Percentiles rank a stretch among this genome's conserved stretches.
phyloP scores from a whole-genome alignment of 2,888 invertebrate genomes.

The Anagyrus pseudococci region DNA sequence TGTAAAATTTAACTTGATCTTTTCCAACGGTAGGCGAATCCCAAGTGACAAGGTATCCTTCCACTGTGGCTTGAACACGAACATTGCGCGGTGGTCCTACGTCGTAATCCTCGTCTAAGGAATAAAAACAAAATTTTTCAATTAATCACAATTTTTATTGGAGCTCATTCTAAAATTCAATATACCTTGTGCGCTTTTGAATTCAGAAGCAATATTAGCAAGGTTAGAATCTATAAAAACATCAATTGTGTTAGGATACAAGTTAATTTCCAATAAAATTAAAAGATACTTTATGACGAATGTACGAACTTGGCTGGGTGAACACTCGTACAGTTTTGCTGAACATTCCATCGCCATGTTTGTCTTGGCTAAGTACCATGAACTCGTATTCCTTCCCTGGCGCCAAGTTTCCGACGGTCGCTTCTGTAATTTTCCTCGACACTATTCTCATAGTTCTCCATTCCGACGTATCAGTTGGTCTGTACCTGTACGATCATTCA shows the following conservation, averaged over 20 bases:
- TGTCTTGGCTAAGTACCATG: constrained; percentile 88
- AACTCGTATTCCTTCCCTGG: constrained; percentile 87
- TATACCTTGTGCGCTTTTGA: constrained; percentile 49
- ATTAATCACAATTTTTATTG: not conserved
- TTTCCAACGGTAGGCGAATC: constrained; percentile 69
- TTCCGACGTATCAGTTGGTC: constrained; percentile 75
- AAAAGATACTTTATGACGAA: not conserved
- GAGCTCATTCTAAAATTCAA: not conserved
- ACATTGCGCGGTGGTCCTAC: constrained; percentile 74
- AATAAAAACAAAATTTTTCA: not conserved
- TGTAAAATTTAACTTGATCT: constrained; percentile 68
- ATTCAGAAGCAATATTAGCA: constrained; percentile 54
- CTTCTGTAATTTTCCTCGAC: constrained; percentile 75
- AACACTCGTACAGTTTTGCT: constrained; percentile 81
- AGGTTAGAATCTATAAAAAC: constrained; percentile 45
- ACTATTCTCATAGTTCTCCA: constrained; percentile 85
- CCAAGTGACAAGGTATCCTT: constrained; percentile 82
- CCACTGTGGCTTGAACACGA: constrained; percentile 72
- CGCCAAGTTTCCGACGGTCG: constrained; percentile 78
- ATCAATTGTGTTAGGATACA: not conserved
- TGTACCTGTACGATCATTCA: constrained; percentile 65
- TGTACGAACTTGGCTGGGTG: constrained; percentile 66
- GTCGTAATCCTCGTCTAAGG: constrained; percentile 53
- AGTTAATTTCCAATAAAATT: not conserved
- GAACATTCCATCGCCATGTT: constrained; percentile 87